These are phyloP conservation scores for Trichechus manatus DNA, from an alignment of 2,113 vertebrate species.

Conservation along the genomic window DNA sequence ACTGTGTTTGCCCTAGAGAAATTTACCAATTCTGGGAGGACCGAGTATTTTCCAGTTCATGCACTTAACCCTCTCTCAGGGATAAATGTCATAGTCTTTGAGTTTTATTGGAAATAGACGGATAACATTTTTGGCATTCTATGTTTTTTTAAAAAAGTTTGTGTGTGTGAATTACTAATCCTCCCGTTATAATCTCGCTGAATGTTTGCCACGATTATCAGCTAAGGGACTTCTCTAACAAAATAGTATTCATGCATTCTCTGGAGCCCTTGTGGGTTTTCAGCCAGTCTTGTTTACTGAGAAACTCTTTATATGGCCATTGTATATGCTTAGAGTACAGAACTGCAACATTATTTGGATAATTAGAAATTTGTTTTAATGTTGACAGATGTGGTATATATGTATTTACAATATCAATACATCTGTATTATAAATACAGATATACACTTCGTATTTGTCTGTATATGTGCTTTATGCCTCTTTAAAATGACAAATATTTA, in stretches of 20 bases:
- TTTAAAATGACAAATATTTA: constrained; percentile 68
- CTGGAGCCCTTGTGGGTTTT: not conserved
- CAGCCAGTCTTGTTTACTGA: not conserved
- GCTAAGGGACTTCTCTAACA: not conserved
- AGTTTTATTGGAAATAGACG: not conserved
- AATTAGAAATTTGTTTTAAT: constrained; percentile 2
- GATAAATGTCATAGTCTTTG: not conserved
- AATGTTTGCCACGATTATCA: not conserved
- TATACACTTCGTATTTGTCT: constrained; percentile 17
- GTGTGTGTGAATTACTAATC: not conserved
- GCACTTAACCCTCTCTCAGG: no score
- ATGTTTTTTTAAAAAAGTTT: not conserved
- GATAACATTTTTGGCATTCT: not conserved
- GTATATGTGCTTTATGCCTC: not conserved
- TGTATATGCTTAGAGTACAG: not conserved
- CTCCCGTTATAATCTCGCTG: not conserved
- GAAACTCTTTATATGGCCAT: not conserved
- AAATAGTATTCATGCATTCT: not conserved
- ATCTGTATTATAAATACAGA: not conserved
- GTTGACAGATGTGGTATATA: not conserved
- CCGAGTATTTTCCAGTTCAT: accelerated
- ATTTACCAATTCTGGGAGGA: not conserved
- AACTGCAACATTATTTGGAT: not conserved
- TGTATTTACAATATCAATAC: not conserved
- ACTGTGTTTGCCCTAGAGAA: constrained; percentile 13